phyloP scores from a whole-genome alignment of 2,113 vertebrate genomes.

The Lamprotornis superbus region DNA sequence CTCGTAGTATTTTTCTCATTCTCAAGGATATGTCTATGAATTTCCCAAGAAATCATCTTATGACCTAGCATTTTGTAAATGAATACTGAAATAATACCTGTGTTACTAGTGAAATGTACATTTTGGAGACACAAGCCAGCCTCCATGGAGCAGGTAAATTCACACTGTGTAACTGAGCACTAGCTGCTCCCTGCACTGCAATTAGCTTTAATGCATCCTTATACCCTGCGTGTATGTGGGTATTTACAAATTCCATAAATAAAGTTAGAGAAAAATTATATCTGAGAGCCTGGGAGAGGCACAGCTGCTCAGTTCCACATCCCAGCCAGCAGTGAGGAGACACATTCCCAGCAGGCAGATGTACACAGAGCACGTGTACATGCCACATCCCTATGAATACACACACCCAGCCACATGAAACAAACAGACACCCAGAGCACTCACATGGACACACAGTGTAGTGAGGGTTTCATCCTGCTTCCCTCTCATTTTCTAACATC shows the following conservation, averaged over 20 bases:
- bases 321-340: background rate
- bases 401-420: background rate
- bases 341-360: background rate
- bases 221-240: too few species aligned
- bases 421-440: background rate
- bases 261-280: background rate
- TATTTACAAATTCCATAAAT: background rate
- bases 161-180: background rate
- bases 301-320: background rate
- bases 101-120: background rate
- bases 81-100: background rate
- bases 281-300: background rate
- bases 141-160: background rate
- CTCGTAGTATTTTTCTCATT: background rate
- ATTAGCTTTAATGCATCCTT: background rate
- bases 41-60: background rate
- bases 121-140: background rate
- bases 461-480: background rate
- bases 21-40: background rate
- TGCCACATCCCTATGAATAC: fast-evolving
- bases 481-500: background rate
- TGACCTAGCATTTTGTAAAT: background rate
- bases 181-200: background rate
- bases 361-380: background rate
- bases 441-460: background rate